These are phyloP conservation scores for Gephyroberyx darwinii DNA, from an alignment of 2,797 vertebrate genomes.

Conservation along the genomic window DNA sequence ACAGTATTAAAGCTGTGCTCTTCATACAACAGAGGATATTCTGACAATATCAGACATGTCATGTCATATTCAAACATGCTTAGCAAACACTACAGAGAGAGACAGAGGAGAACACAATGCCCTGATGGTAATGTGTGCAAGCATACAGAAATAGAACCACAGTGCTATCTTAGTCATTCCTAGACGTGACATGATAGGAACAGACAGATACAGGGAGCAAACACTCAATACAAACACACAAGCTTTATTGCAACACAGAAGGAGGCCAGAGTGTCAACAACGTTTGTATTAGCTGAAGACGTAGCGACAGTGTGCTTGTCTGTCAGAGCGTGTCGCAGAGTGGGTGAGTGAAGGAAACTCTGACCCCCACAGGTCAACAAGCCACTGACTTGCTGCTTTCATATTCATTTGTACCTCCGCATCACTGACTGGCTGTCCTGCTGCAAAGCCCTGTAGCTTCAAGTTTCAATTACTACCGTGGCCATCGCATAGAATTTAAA, in stretches of 20 bases:
- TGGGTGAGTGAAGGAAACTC: slow-evolving; percentile 31
- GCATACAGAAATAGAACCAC: slow-evolving; percentile 65
- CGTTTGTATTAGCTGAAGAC: slow-evolving; percentile 41
- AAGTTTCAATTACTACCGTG: slow-evolving; percentile 20
- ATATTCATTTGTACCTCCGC: slow-evolving; percentile 18
- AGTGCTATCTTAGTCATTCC: slow-evolving; percentile 59
- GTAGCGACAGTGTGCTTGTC: slow-evolving; percentile 32
- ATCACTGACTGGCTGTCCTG: neutral
- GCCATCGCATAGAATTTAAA: slow-evolving; percentile 24
- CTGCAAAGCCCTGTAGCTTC: slow-evolving; percentile 6
- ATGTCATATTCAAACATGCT: slow-evolving; percentile 47
- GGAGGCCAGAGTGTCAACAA: slow-evolving; percentile 53
- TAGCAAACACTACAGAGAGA: slow-evolving; percentile 36
- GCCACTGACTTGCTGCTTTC: slow-evolving; percentile 19
- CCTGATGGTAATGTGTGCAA: slow-evolving; percentile 64
- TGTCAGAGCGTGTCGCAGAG: slow-evolving; percentile 30
- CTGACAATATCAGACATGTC: slow-evolving; percentile 55
- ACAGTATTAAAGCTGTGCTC: slow-evolving; percentile 41
- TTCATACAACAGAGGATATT: slow-evolving; percentile 32
- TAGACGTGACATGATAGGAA: slow-evolving; percentile 69
- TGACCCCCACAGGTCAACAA: slow-evolving; percentile 40
- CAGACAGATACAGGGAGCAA: slow-evolving; percentile 67
- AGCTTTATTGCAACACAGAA: slow-evolving; percentile 46
- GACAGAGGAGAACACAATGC: slow-evolving; percentile 62
- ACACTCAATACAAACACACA: slow-evolving; percentile 66